Evolutionary conservation across 2,888 invertebrate species (phyloP).

Genomic region (Lasioglossum vierecki): DNA sequence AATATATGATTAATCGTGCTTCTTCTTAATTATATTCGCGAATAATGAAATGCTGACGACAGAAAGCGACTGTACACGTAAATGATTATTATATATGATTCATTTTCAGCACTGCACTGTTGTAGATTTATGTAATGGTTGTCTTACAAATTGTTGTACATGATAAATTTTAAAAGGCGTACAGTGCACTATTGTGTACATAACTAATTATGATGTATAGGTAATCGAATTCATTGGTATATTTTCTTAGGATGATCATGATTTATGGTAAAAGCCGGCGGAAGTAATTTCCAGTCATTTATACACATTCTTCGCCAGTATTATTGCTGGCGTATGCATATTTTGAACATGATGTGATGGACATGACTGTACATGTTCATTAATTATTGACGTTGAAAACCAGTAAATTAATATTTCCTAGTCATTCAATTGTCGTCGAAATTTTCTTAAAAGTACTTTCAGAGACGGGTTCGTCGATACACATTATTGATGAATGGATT

Average conservation of each 20-base stretch:
- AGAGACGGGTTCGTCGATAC: not conserved
- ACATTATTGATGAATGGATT: too few species aligned
- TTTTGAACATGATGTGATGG: not conserved
- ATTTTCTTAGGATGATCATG: not conserved
- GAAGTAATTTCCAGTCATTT: not conserved
- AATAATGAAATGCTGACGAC: not conserved
- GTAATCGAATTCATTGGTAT: not conserved
- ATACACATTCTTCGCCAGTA: not conserved
- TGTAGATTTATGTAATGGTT: not conserved
- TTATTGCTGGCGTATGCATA: not conserved
- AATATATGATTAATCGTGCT: not conserved
- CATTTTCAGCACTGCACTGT: not conserved
- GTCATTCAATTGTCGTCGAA: not conserved
- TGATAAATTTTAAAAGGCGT: not conserved
- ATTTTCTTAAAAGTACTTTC: not conserved
- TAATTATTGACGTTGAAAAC: not conserved
- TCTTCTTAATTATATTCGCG: not conserved
- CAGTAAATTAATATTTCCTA: not conserved
- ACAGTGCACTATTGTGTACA: not conserved
- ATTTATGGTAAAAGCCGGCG: not conserved
- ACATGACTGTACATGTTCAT: not conserved
- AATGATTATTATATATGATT: not conserved
- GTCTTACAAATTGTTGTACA: not conserved
- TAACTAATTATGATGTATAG: not conserved
- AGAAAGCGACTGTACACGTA: not conserved